Evolutionary conservation across 1,140 invertebrate species (phyloP), one percentile per base, ranked within the genome.

Genomic region (Drosophila lacteicornis): DNA sequence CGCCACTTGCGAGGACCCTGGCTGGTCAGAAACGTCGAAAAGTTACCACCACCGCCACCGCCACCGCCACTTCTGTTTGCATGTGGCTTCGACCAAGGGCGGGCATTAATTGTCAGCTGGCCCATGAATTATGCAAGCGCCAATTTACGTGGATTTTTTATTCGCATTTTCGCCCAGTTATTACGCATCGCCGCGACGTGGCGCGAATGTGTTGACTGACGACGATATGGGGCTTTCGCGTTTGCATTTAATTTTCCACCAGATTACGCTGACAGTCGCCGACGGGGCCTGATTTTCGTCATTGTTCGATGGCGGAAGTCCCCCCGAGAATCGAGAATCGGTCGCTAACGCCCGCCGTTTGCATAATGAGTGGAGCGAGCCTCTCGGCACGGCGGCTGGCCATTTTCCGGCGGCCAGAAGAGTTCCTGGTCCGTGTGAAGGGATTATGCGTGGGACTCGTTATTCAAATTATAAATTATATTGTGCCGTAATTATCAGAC

Each of bases 231-330:
- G 67, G 46, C 17, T 49, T 33, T 19, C 66, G 49, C 22, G 59
- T 55, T 82, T 74, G 77, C 59, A 87, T 88, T 88, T 75, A 83
- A 87, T 88, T 87, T 87, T 88, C 84, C 84, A 73, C 49, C 77
- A 61, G 56, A 80, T 78, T 88, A 75, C 68, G 42, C 40, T 65
- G 53, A 49, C 43, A 47, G 47, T 43, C 30, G 62, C 38, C 38
- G 22, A 6, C 33, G 66, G 59, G 12, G 47, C 49, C 67, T 62
- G 82, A 79, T 79, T 83, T 80, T 13, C 45, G 36, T 53, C 45
- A 79, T 62, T 79, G 65, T 79, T 79, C 51, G 61, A 62, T 62
- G 63, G 45, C 27, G 30, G 38, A 36, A 33, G 3, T n/a, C 17
- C 74, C 67, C 56, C 19, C 22, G 75, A 38, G 63, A 59, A 61